Conservation (phyloP, 1,140 invertebrate species). For the Phymastichus coffea region DNA sequence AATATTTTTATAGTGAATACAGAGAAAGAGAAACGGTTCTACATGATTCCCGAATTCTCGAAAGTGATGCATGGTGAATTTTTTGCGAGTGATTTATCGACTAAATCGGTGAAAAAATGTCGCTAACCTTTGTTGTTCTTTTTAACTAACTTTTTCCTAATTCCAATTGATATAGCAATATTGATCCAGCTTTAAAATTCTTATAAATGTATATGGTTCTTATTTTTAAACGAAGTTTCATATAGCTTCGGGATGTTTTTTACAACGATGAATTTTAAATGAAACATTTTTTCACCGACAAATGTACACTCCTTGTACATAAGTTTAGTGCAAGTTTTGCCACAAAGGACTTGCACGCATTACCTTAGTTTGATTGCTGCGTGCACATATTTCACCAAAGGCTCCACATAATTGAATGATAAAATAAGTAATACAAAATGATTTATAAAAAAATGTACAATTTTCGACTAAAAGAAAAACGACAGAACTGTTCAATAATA, state of each 20-base stretch:
- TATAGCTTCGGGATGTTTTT: too few relatives aligned
- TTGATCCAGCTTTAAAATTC: too few relatives aligned
- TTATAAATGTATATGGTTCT: too few relatives aligned
- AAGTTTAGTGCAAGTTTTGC: conserved; percentile 23
- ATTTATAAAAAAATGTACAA: conserved; percentile 11
- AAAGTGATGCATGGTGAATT: conserved; percentile 9
- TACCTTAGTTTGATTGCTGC: conserved; percentile 15
- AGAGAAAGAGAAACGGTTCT: not conserved
- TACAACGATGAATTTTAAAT: too few relatives aligned
- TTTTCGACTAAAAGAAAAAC: conserved; percentile 19
- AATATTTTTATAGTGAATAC: conserved; percentile 29
- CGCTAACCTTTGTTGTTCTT: not conserved
- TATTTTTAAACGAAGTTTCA: too few relatives aligned
- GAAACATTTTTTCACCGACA: conserved; percentile 21
- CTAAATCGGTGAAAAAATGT: conserved; percentile 24
- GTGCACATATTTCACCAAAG: conserved; percentile 20
- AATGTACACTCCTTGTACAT: conserved; percentile 21
- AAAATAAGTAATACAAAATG: too few relatives aligned
- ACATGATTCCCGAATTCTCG: conserved; percentile 8
- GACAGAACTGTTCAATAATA: not conserved
- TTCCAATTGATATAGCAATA: too few relatives aligned
- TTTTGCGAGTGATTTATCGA: conserved; percentile 7
- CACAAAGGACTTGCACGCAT: conserved; percentile 11
- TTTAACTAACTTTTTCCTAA: too few relatives aligned
- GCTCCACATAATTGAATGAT: conserved; percentile 12